Base-by-base conservation (phyloP, 2,797 vertebrate genomes). In the Brotogeris chrysoptera region DNA sequence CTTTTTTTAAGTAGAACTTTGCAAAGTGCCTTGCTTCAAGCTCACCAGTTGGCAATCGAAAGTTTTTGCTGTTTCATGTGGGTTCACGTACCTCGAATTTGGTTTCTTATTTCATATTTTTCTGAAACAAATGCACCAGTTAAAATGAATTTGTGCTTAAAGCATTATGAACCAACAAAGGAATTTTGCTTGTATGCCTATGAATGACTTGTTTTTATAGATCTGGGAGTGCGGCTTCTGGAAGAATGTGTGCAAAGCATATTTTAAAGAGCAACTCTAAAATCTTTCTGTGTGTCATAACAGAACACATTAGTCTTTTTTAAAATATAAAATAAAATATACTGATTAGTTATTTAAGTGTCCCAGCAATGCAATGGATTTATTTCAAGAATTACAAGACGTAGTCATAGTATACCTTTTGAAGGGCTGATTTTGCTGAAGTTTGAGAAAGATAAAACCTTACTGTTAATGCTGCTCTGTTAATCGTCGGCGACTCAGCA, bases 181-280 rank as follows among this genome's bases (percentile, higher is more conserved):
- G 36, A 73, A 82, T 77, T 91, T 86, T 84, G 34, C 5, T 84
- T 94, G 86, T 84, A 66, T 47, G 23, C 27, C 25, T 71, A 81
- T 72, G 49, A 92, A 64, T 46, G 79, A 23, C 10, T 27, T 38
- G 71, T 43, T 76, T 72, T 91, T 80, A 71, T 60, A 84, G n/a
- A 73, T 52, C 47, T 49, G 52, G 65, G 38, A 55, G 34, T 41
- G 34, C 28, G 79, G 39, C 80, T 81, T 90, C 76, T 60, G 41
- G 20, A 57, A 79, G 59, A 55, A 77, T 38, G 2, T 52, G 30
- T 43, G 25, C 36, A 91, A 87, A 61, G 6, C 27, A 49, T 71
- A 78, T 86, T 92, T 92, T 52, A 81, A 41, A 88, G 13, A 63
- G 7, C 7, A 86, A 52, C 84, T 80, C 65, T 12, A 21, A 90